Percentiles rank a stretch among this genome's conserved stretches.
Conservation (phyloP, 2,888 invertebrate genomes). For the Hypomecis atomaria region DNA sequence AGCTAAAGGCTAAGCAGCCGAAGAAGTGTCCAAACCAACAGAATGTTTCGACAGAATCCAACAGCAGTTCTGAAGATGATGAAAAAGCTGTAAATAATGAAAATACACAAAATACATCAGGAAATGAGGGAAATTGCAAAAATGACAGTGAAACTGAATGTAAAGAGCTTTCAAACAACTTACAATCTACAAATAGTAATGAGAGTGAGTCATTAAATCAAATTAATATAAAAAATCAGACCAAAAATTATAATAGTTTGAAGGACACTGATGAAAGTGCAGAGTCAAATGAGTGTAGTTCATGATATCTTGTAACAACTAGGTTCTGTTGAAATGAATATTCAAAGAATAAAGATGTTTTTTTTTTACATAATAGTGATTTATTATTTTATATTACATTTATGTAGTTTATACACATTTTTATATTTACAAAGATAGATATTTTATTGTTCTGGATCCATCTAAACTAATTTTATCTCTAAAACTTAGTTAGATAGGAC, state of each 20-base stretch:
- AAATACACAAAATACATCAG: constrained; percentile 27
- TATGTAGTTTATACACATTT: too few relatives aligned
- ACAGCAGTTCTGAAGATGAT: constrained; percentile 60
- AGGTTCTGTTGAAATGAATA: background rate
- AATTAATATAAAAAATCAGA: background rate
- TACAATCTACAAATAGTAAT: background rate
- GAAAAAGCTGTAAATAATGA: constrained; percentile 32
- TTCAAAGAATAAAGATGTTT: background rate
- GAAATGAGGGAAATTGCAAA: constrained; percentile 42
- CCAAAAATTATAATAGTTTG: background rate
- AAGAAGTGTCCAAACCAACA: constrained; percentile 51
- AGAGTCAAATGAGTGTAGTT: constrained; percentile 5
- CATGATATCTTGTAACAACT: background rate
- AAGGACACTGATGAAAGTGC: constrained; percentile 20
- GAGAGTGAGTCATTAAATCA: background rate
- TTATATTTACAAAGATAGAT: background rate
- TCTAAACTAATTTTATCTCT: background rate
- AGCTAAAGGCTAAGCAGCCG: constrained; percentile 71
- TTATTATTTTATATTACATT: background rate
- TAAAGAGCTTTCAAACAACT: constrained; percentile 33
- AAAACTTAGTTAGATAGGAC: background rate
- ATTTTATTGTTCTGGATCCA: too few relatives aligned
- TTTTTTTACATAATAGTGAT: background rate
- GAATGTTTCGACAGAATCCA: constrained; percentile 61
- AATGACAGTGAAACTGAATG: constrained; percentile 32